These are phyloP conservation scores for Rhagoletis pomonella DNA, from an alignment of 1,140 invertebrate genomes.

Conservation along the genomic window DNA sequence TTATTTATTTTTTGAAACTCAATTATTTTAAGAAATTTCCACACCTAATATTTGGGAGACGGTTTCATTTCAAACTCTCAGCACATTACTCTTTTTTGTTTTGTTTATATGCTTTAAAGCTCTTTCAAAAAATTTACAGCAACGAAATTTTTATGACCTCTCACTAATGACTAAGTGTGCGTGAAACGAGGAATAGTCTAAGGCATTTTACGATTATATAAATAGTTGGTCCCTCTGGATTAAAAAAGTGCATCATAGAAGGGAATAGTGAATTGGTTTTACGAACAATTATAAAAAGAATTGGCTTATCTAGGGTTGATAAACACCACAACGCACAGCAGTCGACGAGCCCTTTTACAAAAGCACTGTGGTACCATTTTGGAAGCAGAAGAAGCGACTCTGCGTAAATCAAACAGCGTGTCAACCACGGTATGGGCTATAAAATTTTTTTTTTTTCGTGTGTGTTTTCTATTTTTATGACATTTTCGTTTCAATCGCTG, in stretches of 20 bases:
- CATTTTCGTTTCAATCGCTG: slow-evolving; percentile 8
- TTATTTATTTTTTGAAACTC: background rate
- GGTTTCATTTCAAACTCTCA: too few species aligned
- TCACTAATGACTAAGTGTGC: background rate
- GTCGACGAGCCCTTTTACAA: background rate
- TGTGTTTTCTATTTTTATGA: background rate
- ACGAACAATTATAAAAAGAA: background rate
- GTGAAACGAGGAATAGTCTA: too few species aligned
- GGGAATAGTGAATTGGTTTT: background rate
- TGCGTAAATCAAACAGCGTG: background rate
- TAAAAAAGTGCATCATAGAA: background rate
- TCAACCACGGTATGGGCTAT: background rate
- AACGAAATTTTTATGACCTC: background rate
- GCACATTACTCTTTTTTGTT: too few species aligned
- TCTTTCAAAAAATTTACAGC: too few species aligned
- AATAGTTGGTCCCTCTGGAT: background rate
- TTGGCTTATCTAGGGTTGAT: slow-evolving; percentile 6
- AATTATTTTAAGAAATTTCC: too few species aligned
- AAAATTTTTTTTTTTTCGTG: background rate
- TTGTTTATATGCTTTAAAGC: too few species aligned
- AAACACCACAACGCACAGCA: background rate
- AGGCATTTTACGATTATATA: background rate
- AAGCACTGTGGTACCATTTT: background rate
- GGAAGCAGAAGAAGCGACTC: background rate
- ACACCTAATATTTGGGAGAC: too few species aligned